phyloP scores from a whole-genome alignment of 2,888 invertebrate species.

The Congeria kusceri region DNA sequence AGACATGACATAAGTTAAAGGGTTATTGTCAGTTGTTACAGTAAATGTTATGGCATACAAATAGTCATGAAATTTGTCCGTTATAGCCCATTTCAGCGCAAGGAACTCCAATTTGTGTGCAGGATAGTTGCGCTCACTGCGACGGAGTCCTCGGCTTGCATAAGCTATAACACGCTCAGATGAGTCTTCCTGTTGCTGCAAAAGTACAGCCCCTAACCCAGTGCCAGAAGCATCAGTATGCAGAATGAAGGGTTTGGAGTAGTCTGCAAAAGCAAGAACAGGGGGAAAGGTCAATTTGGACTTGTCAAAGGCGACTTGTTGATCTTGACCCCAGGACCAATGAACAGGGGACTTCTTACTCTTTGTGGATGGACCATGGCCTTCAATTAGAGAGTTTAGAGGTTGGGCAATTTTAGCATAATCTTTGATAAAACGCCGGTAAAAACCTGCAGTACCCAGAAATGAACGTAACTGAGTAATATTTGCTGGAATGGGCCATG shows the following conservation, averaged over 20 bases:
- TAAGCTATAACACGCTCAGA: constrained; percentile 39
- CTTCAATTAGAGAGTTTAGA: constrained; percentile 20
- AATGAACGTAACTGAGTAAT: constrained; percentile 23
- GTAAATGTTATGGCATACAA: constrained; percentile 30
- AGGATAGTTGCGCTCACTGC: constrained; percentile 43
- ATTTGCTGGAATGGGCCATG: constrained; percentile 31
- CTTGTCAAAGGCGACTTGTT: constrained; percentile 39
- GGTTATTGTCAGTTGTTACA: constrained; percentile 40
- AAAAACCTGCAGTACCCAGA: constrained; percentile 37
- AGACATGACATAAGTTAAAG: constrained; percentile 46
- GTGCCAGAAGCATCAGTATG: constrained; percentile 37
- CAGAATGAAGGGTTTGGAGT: constrained; percentile 28
- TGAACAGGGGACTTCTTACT: neutral
- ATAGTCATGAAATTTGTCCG: constrained; percentile 53
- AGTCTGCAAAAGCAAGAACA: constrained; percentile 50
- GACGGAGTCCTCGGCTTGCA: constrained; percentile 41
- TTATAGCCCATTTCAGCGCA: constrained; percentile 51
- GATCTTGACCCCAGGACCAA: constrained; percentile 35
- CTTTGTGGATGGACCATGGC: neutral
- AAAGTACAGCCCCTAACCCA: constrained; percentile 47
- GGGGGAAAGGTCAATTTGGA: constrained; percentile 30
- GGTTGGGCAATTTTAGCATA: constrained; percentile 22
- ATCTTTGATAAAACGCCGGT: constrained; percentile 22
- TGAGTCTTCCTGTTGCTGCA: constrained; percentile 44
- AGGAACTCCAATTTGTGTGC: constrained; percentile 45